Conservation (phyloP, 2,797 vertebrate species). For the Diceros bicornis region DNA sequence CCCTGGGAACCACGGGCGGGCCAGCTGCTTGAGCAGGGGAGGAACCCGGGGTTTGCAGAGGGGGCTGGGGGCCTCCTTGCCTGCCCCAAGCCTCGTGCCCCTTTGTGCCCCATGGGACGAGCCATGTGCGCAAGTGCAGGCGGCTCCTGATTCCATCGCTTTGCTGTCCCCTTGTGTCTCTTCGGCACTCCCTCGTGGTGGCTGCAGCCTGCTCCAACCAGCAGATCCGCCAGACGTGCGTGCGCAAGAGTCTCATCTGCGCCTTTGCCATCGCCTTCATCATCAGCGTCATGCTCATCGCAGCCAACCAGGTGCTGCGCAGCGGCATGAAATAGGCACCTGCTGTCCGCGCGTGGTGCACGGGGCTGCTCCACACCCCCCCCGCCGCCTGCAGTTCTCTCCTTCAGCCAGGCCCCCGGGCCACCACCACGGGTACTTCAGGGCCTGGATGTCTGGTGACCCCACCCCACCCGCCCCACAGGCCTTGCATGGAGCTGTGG, state of each 20-base stretch:
- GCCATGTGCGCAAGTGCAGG: neutral
- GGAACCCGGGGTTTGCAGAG: rapidly evolving
- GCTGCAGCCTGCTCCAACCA: slow-evolving; percentile 95
- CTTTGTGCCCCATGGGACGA: neutral
- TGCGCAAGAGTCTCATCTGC: slow-evolving; percentile 98
- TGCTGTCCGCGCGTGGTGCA: neutral
- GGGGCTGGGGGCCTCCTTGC: neutral
- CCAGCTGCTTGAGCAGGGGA: neutral
- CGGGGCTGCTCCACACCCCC: neutral
- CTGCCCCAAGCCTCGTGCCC: neutral
- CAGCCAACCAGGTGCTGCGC: slow-evolving; percentile 98
- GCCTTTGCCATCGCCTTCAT: slow-evolving; percentile 99
- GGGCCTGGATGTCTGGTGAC: neutral
- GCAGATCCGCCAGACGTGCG: slow-evolving; percentile 99
- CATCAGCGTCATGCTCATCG: slow-evolving; percentile 99
- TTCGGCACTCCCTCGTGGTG: neutral
- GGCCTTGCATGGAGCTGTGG: slow-evolving; percentile 87
- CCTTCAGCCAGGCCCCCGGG: neutral
- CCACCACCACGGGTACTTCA: neutral
- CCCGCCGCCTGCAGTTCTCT: slow-evolving; percentile 29
- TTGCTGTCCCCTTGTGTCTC: slow-evolving; percentile 32
- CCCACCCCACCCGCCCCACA: neutral
- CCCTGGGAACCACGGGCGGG: rapidly evolving
- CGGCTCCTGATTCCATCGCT: neutral
- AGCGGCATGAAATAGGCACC: slow-evolving; percentile 97